Percentiles rank a stretch among this genome's conserved stretches.
These are phyloP conservation scores for Micropterix aruncella DNA, from an alignment of 2,888 invertebrate genomes.

Conservation along the genomic window DNA sequence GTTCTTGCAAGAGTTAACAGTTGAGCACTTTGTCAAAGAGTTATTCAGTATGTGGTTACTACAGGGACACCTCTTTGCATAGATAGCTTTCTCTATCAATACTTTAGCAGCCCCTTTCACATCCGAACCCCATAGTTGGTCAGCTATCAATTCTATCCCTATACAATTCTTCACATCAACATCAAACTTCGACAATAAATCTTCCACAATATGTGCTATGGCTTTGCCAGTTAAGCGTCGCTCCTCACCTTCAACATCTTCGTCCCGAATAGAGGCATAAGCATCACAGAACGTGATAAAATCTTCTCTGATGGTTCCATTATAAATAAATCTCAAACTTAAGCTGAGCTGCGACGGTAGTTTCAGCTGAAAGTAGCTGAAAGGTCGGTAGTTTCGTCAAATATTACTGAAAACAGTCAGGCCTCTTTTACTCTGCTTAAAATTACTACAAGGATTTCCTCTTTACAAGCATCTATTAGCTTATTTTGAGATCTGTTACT, in stretches of 20 bases:
- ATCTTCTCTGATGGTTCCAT: slow-evolving; percentile 11
- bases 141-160: slow-evolving; percentile 15
- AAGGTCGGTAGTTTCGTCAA: slow-evolving; percentile 16
- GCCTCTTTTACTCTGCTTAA: slow-evolving; percentile 8
- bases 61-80: slow-evolving; percentile 14
- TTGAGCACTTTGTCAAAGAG: slow-evolving; percentile 11
- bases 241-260: slow-evolving; percentile 10
- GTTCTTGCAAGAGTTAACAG: neutral
- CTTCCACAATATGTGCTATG: slow-evolving; percentile 11
- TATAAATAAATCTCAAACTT: slow-evolving; percentile 11
- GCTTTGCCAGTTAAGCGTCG: slow-evolving; percentile 11
- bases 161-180: slow-evolving; percentile 12
- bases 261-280: slow-evolving; percentile 10
- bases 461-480: slow-evolving; percentile 14
- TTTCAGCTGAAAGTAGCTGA: too few relatives aligned
- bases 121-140: slow-evolving; percentile 16
- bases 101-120: slow-evolving; percentile 15
- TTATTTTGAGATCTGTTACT: slow-evolving; percentile 16
- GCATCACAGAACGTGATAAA: slow-evolving; percentile 15
- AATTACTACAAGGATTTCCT: slow-evolving; percentile 13
- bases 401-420: slow-evolving; percentile 14
- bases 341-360: slow-evolving; percentile 16
- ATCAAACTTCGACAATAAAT: slow-evolving; percentile 11
- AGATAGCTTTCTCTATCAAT: slow-evolving; percentile 12
- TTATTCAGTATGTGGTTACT: slow-evolving; percentile 15